These are phyloP conservation scores for Pseudorectes ferrugineus DNA, from an alignment of 2,113 vertebrate genomes.

Conservation along the genomic window DNA sequence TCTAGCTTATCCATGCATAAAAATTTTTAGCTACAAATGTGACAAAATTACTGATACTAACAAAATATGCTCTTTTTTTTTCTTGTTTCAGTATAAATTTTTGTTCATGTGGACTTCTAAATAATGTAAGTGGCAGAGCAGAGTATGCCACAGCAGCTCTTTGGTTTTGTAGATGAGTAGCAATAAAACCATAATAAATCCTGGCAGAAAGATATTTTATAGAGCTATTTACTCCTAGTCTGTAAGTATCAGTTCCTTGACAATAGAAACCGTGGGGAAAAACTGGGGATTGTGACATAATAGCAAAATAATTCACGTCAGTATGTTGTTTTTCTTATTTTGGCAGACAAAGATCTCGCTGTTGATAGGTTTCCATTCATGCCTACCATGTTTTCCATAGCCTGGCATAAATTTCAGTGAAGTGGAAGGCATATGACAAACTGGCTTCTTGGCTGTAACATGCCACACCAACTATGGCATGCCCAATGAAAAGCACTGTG, in stretches of 20 bases:
- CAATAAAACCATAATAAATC: background rate
- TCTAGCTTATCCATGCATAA: background rate
- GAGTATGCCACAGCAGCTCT: background rate
- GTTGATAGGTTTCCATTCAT: conserved; percentile 53
- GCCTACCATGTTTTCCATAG: conserved; percentile 58
- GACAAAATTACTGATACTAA: background rate
- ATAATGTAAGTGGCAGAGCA: accelerated
- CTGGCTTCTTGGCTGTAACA: conserved; percentile 7
- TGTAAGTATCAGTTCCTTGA: background rate
- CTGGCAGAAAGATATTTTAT: background rate
- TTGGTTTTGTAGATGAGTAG: background rate
- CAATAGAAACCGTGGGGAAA: background rate
- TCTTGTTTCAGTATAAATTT: background rate
- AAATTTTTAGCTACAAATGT: background rate
- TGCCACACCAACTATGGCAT: conserved; percentile 38
- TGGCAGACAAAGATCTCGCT: background rate
- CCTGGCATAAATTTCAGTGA: conserved; percentile 33
- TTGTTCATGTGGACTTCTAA: background rate
- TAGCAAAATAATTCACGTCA: background rate
- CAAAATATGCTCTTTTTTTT: background rate
- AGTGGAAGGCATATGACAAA: conserved; percentile 42
- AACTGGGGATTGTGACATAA: background rate
- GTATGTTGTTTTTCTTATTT: conserved; percentile 18
- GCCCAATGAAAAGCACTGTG: conserved; percentile 1
- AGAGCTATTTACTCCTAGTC: background rate